Percentiles rank a stretch among this genome's conserved stretches.
phyloP scores from a whole-genome alignment of 2,888 invertebrate genomes.

The Ornithoptera alexandrae region DNA sequence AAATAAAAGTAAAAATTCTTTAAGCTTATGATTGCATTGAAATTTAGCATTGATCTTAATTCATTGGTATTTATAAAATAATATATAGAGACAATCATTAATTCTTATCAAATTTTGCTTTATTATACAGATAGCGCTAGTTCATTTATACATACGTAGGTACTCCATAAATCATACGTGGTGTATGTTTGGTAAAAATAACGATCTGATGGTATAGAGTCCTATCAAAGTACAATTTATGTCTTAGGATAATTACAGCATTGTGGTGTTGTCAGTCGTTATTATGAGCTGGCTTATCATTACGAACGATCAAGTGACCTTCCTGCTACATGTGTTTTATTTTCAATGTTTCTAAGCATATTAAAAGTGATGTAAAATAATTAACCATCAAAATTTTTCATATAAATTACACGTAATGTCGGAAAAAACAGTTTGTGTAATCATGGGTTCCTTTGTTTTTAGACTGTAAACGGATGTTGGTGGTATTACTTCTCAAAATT shows the following conservation, averaged over 20 bases:
- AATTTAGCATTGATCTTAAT: background rate
- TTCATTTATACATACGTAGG: background rate
- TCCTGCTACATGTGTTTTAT: background rate
- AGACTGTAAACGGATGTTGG: slow-evolving; percentile 94
- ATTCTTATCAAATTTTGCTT: background rate
- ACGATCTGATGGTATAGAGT: too few species aligned
- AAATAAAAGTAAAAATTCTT: background rate
- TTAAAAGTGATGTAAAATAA: background rate
- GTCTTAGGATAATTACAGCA: background rate
- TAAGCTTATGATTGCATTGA: background rate
- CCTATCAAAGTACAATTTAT: background rate
- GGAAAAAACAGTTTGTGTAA: background rate
- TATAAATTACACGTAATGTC: background rate
- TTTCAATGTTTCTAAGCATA: background rate
- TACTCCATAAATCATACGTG: too few species aligned
- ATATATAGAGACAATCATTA: background rate
- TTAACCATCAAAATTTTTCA: too few species aligned
- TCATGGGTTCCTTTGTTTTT: slow-evolving; percentile 26
- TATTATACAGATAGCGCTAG: background rate
- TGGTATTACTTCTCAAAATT: slow-evolving; percentile 97
- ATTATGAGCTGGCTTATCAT: background rate
- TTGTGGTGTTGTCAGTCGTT: background rate
- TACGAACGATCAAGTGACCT: background rate
- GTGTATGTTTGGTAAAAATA: too few species aligned
- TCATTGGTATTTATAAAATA: background rate